Base-by-base conservation (phyloP, 2,888 invertebrate genomes). In the Suillia variegata region DNA sequence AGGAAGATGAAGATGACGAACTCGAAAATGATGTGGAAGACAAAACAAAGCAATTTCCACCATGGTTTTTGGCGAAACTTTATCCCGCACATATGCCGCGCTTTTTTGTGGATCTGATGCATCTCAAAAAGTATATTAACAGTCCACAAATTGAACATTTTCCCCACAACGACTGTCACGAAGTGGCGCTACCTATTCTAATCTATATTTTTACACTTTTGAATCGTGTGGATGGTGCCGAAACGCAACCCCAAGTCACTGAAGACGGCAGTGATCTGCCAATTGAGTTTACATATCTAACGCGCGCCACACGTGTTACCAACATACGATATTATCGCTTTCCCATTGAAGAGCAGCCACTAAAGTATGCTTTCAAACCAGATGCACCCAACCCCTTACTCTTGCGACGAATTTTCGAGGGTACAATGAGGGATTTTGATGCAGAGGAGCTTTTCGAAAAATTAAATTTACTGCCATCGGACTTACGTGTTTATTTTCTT, bases 101-200 rank as follows among this genome's bases (percentile, higher is more conserved):
- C 8, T 84, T 85, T 61, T 87, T 90, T 68, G 85, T 92, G 22
- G 90, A 93, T 73, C 84, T 93, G 15, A 80, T 87, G 58, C 85
- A 86, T n/a, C 84, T 87, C 38, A 84, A 86, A 61, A 82, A 87
- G 49, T 87, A 88, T 70, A 86, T 90, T 62, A 88, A 87, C 66
- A 84, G 85, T 53, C 88, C 89, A 0, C 91, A 91, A 82, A 86
- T 91, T 5, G 93, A 93, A 78, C 87, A 91, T 76, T 87, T 86
- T 70, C 77, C 79, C 2, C 84, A 85, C 49, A 82, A 85, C 3
- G 86, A 89, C 62, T 85, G 88, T 6, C 87, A 87, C 67, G 71
- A 84, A 6, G 84, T 87, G 56, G 85, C 86, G 26, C 73, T 89
- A 62, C 85, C 87, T 13, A 86, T 93, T 63, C 70, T 92, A 38